Conservation (phyloP, 2,113 vertebrate genomes). For the Paramisgurnus dabryanus region DNA sequence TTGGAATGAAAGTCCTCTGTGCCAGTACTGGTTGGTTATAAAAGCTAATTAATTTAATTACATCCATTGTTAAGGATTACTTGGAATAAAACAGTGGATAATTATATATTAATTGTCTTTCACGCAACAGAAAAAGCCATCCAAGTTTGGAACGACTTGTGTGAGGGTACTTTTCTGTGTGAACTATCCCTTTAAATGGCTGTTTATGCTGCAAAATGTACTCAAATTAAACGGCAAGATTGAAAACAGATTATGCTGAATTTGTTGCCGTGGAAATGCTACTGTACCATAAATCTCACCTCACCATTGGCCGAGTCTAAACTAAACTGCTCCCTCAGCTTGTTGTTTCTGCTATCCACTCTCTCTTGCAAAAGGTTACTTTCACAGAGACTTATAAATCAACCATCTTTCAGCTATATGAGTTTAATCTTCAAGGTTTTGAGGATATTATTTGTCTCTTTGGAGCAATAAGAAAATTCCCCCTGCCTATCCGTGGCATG, state of each 20-base stretch:
- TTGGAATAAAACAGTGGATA: too few species aligned
- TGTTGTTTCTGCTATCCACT: constrained; percentile 19
- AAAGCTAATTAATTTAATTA: too few species aligned
- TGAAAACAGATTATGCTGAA: constrained; percentile 33
- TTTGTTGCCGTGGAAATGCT: constrained; percentile 11
- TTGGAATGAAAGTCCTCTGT: too few species aligned
- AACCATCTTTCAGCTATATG: background rate
- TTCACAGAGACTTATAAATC: constrained; percentile 33
- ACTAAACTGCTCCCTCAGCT: constrained; percentile 17
- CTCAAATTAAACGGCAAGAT: constrained; percentile 8
- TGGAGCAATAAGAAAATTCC: constrained; percentile 5
- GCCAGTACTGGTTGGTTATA: too few species aligned
- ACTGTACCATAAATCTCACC: constrained; percentile 21
- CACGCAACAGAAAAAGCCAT: too few species aligned
- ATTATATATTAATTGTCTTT: too few species aligned
- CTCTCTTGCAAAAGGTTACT: constrained; percentile 1
- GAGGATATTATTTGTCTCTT: background rate
- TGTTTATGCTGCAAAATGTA: constrained; percentile 2
- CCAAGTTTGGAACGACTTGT: too few species aligned
- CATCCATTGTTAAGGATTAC: too few species aligned
- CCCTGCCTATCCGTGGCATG: background rate
- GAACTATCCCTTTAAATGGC: background rate
- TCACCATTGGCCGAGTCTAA: constrained; percentile 9
- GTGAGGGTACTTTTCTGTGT: too few species aligned
- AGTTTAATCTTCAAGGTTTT: constrained; percentile 28